A percentile compares a stretch with the other conserved stretches of the same genome.
These are phyloP conservation scores for Marmota flaviventris DNA, from an alignment of 2,113 vertebrate species.

Conservation along the genomic window DNA sequence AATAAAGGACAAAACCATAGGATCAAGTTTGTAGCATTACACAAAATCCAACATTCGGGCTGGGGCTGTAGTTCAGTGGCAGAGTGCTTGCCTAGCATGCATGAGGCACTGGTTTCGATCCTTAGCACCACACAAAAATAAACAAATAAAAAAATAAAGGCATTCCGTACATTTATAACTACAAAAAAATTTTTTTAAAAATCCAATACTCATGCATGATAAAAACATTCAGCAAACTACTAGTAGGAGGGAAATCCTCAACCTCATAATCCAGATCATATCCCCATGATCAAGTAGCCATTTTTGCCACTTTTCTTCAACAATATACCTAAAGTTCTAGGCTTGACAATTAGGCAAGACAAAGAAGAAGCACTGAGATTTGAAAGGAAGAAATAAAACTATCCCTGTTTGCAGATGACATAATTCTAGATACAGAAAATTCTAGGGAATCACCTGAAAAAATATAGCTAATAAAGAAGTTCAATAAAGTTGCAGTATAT, in stretches of 20 bases:
- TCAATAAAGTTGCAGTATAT: not conserved
- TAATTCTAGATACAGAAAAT: not conserved
- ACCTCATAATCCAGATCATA: not conserved
- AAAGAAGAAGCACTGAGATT: not conserved
- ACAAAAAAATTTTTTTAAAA: not conserved
- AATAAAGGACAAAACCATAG: not conserved
- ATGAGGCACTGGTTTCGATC: no score
- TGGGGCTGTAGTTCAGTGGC: no score
- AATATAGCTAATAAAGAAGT: not conserved
- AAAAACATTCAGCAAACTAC: not conserved
- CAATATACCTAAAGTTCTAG: not conserved
- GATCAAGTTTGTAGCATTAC: not conserved
- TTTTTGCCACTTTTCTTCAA: slow-evolving; percentile 29
- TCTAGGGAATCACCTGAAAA: not conserved
- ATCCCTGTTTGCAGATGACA: not conserved
- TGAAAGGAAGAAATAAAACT: not conserved
- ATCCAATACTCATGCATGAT: not conserved
- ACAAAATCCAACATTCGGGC: not conserved
- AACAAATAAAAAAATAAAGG: no score
- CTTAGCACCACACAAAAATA: no score
- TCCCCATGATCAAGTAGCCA: not conserved
- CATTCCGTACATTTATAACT: no score
- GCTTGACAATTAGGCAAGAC: slow-evolving; percentile 12
- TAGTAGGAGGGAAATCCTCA: not conserved
- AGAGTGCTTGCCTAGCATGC: no score